Percentiles rank a stretch among this genome's conserved stretches.
Evolutionary conservation across 2,888 invertebrate genomes (phyloP).

Genomic region (Nomada fabriciana): DNA sequence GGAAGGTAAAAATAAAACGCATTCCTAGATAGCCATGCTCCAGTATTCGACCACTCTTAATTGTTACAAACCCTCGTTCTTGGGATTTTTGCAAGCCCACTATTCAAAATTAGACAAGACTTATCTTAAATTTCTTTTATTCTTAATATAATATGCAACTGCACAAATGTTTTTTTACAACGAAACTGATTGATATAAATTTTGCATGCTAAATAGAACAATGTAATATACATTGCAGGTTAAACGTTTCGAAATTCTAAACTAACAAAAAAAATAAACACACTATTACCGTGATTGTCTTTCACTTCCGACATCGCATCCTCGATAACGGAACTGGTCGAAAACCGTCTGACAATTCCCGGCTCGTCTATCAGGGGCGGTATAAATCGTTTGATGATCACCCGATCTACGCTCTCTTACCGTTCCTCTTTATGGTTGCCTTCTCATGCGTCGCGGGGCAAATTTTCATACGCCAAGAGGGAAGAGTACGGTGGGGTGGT

Average conservation of each 20-base stretch:
- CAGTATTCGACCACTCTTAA: slow-evolving; percentile 39
- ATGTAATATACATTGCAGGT: no score
- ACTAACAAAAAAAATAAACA: neutral
- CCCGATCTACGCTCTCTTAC: slow-evolving; percentile 33
- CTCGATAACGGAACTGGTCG: neutral
- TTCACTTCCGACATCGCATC: neutral
- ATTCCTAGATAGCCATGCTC: slow-evolving; percentile 22
- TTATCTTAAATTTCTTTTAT: neutral
- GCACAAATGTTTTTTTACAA: neutral
- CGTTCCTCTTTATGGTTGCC: slow-evolving; percentile 40
- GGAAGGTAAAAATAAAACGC: slow-evolving; percentile 38
- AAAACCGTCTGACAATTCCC: slow-evolving; percentile 32
- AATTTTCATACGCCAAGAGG: slow-evolving; percentile 41
- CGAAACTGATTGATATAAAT: no score
- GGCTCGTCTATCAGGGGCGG: neutral
- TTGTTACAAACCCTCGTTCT: slow-evolving; percentile 1
- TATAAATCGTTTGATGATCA: slow-evolving; percentile 17
- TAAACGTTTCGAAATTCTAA: neutral
- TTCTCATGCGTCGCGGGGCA: slow-evolving; percentile 50
- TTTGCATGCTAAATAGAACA: no score
- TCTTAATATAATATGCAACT: neutral
- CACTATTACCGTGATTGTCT: neutral
- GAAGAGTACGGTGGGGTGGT: neutral
- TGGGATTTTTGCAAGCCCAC: neutral
- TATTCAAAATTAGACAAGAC: neutral